Evolutionary conservation across 64 coral and sea anemone genomes (phyloP).

Genomic region (Actinia equina): DNA sequence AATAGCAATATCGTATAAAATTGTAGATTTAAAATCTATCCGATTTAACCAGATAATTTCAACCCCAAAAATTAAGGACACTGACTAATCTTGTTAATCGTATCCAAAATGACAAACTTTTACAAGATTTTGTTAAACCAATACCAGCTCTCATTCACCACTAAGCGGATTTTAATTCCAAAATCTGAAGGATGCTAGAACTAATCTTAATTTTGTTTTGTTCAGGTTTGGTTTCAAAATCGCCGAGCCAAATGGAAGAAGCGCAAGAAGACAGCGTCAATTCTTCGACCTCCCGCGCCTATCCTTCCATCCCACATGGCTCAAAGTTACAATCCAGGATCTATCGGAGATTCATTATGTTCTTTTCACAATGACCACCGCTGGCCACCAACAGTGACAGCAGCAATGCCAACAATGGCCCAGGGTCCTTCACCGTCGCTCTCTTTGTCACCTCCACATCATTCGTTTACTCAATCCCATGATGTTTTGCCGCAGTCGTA

Average conservation of each 20-base stretch:
- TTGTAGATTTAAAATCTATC: no score
- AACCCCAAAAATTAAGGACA: not conserved
- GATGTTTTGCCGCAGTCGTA: constrained; percentile 92
- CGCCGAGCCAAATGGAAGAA: constrained; percentile 99
- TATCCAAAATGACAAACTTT: not conserved
- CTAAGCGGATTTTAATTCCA: no score
- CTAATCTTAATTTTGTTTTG: not conserved
- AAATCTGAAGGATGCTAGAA: no score
- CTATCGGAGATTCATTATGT: constrained; percentile 85
- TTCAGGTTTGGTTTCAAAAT: constrained; percentile 99
- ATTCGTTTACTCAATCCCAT: constrained; percentile 91
- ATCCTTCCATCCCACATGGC: constrained; percentile 95
- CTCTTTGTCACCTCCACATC: constrained; percentile 79
- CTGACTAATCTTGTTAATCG: not conserved
- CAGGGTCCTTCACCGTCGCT: constrained; percentile 78
- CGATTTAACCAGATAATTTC: not conserved
- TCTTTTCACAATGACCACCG: constrained; percentile 98
- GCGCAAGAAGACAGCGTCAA: constrained; percentile 94
- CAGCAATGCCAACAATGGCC: constrained; percentile 96
- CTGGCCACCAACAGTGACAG: constrained; percentile 87
- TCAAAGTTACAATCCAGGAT: constrained; percentile 89
- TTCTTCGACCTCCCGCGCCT: constrained; percentile 91
- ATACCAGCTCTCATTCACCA: no score
- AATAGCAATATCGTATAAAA: not conserved
- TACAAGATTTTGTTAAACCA: no score